phyloP scores from a whole-genome alignment of 2,113 vertebrate species.

The Psittacus erithacus region DNA sequence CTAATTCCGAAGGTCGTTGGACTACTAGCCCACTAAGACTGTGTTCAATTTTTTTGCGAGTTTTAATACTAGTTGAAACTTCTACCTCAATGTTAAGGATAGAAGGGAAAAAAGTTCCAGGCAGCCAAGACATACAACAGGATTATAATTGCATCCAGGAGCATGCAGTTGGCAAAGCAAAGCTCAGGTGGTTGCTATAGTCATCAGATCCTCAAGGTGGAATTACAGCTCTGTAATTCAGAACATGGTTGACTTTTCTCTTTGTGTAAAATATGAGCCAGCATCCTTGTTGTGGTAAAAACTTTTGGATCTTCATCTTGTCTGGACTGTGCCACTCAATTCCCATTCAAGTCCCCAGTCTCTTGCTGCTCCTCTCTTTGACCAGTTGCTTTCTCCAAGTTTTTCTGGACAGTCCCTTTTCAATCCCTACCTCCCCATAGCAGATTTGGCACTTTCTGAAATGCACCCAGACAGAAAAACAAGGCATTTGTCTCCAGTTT shows the following conservation, averaged over 20 bases:
- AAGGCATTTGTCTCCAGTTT: background rate
- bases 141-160: background rate
- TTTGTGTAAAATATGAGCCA: background rate
- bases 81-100: slow-evolving; percentile 37
- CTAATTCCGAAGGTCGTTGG: background rate
- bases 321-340: accelerated
- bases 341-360: background rate
- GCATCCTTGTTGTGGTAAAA: background rate
- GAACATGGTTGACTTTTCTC: background rate
- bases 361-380: background rate
- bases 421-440: background rate
- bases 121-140: background rate
- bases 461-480: background rate
- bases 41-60: background rate
- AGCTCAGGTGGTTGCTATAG: slow-evolving; percentile 1
- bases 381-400: background rate
- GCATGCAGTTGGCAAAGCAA: background rate
- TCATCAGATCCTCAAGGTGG: background rate
- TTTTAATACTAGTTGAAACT: slow-evolving; percentile 21
- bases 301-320: background rate
- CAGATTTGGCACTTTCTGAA: background rate
- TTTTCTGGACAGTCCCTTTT: background rate
- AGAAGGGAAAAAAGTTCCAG: background rate
- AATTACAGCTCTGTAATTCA: background rate
- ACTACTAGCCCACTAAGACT: background rate